A percentile compares a stretch with the other conserved stretches of the same genome.
Conservation (phyloP, 37 sponge, comb jelly and placozoan genomes). For the Halisarca cf. caerulea region DNA sequence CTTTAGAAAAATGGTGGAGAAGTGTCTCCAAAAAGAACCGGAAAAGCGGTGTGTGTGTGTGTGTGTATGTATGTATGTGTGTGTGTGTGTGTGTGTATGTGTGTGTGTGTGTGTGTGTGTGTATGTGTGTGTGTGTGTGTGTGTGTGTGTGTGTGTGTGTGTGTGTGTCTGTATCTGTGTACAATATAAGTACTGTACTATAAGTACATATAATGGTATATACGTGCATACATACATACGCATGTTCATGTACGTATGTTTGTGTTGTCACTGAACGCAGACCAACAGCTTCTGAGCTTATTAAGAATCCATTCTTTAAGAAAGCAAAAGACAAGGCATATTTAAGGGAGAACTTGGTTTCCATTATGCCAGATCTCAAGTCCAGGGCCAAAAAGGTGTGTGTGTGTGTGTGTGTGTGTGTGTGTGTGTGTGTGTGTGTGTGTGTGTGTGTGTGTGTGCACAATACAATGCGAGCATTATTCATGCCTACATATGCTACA, state of each 20-base stretch:
- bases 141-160: constrained; percentile 18
- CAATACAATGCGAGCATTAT: no score
- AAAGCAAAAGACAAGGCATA: constrained; percentile 85
- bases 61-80: background rate
- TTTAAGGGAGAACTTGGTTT: constrained; percentile 67
- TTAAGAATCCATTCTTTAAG: constrained; percentile 95
- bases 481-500: background rate
- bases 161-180: constrained; percentile 11
- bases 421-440: background rate
- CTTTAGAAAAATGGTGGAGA: constrained; percentile 94
- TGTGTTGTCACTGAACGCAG: constrained; percentile 43
- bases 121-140: constrained; percentile 19
- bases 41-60: constrained; percentile 71
- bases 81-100: background rate
- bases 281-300: constrained; percentile 82
- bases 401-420: background rate
- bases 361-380: constrained; percentile 51
- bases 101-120: constrained; percentile 17
- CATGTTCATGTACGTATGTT: no score
- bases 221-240: no score
- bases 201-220: background rate
- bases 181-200: background rate
- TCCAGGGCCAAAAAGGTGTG: constrained; percentile 66
- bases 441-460: background rate
- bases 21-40: constrained; percentile 86